Conservation (phyloP, 2,888 invertebrate genomes). For the Agrochola circellaris region DNA sequence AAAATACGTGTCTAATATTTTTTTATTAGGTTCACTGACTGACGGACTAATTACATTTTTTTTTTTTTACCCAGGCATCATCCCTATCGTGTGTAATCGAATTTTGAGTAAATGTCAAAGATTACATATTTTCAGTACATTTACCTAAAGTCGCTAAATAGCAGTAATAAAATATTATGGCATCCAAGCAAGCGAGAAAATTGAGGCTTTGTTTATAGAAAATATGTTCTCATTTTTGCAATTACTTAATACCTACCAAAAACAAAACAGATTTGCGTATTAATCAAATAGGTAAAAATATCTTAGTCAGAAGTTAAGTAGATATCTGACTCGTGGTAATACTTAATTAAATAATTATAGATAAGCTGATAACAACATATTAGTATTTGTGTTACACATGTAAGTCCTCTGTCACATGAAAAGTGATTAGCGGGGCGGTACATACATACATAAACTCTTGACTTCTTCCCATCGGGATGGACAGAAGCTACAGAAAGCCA, state of each 20-base stretch:
- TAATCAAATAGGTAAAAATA: too few species aligned
- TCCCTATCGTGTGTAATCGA: too few species aligned
- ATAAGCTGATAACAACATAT: conserved; percentile 17
- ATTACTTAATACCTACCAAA: neutral
- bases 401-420: neutral
- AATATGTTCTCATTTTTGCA: neutral
- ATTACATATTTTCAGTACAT: conserved; percentile 18
- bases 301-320: neutral
- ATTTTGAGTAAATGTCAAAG: neutral
- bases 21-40: too few species aligned
- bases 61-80: too few species aligned
- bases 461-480: too few species aligned
- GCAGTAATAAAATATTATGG: neutral
- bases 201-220: neutral
- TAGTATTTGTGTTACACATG: neutral
- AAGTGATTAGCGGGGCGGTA: neutral
- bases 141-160: neutral
- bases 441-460: too few species aligned
- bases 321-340: conserved; percentile 9
- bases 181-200: neutral
- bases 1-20: too few species aligned
- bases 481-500: too few species aligned
- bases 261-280: neutral
- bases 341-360: conserved; percentile 11
- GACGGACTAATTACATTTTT: too few species aligned